Percentiles rank a stretch among this genome's conserved stretches.
phyloP scores from a whole-genome alignment of 1,140 invertebrate species.

The Harpegnathos saltator region DNA sequence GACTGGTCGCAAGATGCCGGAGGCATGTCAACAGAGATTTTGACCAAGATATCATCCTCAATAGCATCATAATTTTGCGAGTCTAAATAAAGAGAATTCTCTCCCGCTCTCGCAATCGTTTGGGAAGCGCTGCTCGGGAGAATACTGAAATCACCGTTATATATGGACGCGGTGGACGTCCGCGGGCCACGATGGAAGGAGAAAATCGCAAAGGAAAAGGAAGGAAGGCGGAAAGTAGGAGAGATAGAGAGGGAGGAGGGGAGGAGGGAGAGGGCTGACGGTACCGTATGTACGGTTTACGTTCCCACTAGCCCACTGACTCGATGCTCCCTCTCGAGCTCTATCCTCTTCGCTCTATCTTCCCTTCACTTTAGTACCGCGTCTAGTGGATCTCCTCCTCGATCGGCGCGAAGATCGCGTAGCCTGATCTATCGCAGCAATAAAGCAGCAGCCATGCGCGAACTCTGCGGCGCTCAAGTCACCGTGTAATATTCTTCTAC shows the following conservation, averaged over 20 bases:
- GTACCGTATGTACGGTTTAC: slow-evolving; percentile 76
- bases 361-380: slow-evolving; percentile 35
- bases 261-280: slow-evolving; percentile 64
- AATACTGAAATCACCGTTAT: slow-evolving; percentile 42
- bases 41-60: not conserved
- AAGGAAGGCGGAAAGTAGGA: slow-evolving; percentile 65
- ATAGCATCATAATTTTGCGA: slow-evolving; percentile 3
- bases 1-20: too few species aligned
- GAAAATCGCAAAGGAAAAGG: slow-evolving; percentile 50
- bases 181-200: slow-evolving; percentile 30
- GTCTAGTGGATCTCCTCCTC: slow-evolving; percentile 48
- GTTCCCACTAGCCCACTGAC: slow-evolving; percentile 84
- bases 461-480: not conserved
- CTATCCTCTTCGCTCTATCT: slow-evolving; percentile 63
- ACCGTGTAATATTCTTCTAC: not conserved
- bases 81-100: not conserved
- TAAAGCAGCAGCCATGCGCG: not conserved
- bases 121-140: not conserved
- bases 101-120: slow-evolving; percentile 3
- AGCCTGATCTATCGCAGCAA: not conserved
- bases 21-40: not conserved
- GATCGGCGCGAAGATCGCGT: slow-evolving; percentile 47
- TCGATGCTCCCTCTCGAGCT: slow-evolving; percentile 69
- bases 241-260: slow-evolving; percentile 64
- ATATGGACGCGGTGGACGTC: not conserved